These are phyloP conservation scores for Trichomycterus rosablanca DNA, from an alignment of 2,113 vertebrate genomes.

Conservation along the genomic window DNA sequence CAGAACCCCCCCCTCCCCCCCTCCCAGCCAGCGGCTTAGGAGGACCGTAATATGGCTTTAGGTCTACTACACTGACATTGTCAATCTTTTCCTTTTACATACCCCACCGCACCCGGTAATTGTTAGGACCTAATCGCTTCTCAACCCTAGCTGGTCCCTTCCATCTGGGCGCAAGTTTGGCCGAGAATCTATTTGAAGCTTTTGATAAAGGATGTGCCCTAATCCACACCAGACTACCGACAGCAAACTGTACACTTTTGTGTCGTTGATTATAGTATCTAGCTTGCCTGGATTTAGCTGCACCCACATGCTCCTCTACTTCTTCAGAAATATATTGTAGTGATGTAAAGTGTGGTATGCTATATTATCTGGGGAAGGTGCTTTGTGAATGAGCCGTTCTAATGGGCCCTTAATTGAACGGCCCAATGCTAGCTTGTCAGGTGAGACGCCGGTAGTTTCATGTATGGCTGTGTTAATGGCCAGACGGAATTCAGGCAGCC, in stretches of 20 bases:
- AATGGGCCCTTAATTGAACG: slow-evolving; percentile 4
- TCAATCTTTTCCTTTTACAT: no score
- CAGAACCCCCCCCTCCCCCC: no score
- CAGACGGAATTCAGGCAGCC: no score
- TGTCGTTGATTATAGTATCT: background rate
- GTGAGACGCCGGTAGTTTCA: no score
- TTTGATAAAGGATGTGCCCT: background rate
- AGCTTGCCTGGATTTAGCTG: background rate
- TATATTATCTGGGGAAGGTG: background rate
- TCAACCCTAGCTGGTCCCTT: slow-evolving; percentile 2
- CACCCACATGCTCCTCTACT: background rate
- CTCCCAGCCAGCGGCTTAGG: no score
- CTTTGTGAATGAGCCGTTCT: background rate
- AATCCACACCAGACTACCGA: background rate
- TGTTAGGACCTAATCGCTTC: background rate
- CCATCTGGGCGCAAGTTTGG: background rate
- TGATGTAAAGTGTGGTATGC: background rate
- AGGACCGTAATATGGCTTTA: no score
- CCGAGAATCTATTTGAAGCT: background rate
- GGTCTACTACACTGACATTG: no score
- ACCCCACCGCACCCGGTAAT: no score
- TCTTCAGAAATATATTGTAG: background rate
- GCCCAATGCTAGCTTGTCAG: no score
- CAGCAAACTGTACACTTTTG: background rate
- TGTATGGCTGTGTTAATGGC: no score